These are phyloP conservation scores for Hydrochoerus hydrochaeris DNA, from an alignment of 2,113 vertebrate genomes.

Conservation along the genomic window DNA sequence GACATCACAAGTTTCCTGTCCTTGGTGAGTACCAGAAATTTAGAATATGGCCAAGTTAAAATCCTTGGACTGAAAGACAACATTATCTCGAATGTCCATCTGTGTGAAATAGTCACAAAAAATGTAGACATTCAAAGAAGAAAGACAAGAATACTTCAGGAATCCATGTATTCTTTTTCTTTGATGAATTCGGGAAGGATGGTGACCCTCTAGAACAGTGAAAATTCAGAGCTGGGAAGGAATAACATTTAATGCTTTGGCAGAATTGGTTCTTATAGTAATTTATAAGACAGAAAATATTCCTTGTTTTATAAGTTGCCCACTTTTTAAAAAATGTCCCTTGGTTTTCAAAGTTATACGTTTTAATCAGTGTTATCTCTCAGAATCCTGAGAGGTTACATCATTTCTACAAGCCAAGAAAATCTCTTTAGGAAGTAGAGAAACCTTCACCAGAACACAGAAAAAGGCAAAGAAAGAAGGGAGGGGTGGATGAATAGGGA, in stretches of 20 bases:
- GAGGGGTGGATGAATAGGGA: background rate
- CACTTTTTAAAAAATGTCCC: background rate
- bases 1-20: conserved; percentile 54
- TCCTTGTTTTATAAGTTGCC: background rate
- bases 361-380: background rate
- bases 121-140: background rate
- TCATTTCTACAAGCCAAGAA: conserved; percentile 18
- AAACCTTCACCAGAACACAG: background rate
- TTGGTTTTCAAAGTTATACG: conserved; percentile 42
- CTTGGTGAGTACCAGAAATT: conserved; percentile 58
- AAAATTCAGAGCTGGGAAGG: background rate
- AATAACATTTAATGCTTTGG: background rate
- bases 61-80: background rate
- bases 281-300: background rate
- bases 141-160: background rate
- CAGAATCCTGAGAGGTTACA: background rate
- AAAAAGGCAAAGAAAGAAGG: background rate
- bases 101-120: background rate
- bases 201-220: background rate
- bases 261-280: background rate
- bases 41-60: background rate
- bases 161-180: background rate
- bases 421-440: background rate
- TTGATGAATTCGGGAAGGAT: background rate
- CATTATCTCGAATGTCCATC: background rate